Percentiles rank a stretch among this genome's conserved stretches.
Conservation (phyloP, 2,888 invertebrate genomes). For the Andrena fulva region DNA sequence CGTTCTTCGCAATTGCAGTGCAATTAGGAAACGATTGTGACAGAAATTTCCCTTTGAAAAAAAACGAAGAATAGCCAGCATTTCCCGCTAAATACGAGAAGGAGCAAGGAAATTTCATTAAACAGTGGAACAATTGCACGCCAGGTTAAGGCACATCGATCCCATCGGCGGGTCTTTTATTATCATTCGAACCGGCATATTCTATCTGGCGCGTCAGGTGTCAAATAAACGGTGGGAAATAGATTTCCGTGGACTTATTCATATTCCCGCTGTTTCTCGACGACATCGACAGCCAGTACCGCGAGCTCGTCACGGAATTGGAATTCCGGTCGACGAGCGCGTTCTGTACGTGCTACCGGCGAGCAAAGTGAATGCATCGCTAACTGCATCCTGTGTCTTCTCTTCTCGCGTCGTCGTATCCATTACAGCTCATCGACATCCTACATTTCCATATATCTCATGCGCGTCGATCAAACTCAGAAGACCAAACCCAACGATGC, state of each 20-base stretch:
- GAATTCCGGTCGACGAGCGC: constrained; percentile 40
- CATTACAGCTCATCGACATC: neutral
- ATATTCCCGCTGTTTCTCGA: constrained; percentile 17
- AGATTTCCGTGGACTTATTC: constrained; percentile 36
- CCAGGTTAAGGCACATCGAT: neutral
- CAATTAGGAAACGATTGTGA: neutral
- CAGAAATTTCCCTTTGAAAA: neutral
- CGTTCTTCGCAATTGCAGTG: neutral
- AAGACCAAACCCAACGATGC: too few species aligned
- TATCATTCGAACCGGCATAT: neutral
- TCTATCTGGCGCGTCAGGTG: neutral
- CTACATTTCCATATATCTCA: neutral
- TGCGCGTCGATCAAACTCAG: too few species aligned
- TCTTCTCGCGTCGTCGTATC: neutral
- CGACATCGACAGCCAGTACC: neutral
- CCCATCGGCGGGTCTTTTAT: neutral
- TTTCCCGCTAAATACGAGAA: too few species aligned
- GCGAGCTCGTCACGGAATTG: constrained; percentile 22
- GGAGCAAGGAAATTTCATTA: neutral
- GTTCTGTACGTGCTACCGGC: constrained; percentile 14
- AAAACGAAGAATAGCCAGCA: neutral
- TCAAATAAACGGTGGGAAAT: constrained; percentile 29
- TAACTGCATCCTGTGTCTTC: neutral
- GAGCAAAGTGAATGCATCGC: neutral
- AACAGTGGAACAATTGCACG: neutral